A percentile compares a stretch with the other conserved stretches of the same genome.
These are phyloP conservation scores for Coracias cyanogaster DNA, from an alignment of 2,797 vertebrate species.

Conservation along the genomic window DNA sequence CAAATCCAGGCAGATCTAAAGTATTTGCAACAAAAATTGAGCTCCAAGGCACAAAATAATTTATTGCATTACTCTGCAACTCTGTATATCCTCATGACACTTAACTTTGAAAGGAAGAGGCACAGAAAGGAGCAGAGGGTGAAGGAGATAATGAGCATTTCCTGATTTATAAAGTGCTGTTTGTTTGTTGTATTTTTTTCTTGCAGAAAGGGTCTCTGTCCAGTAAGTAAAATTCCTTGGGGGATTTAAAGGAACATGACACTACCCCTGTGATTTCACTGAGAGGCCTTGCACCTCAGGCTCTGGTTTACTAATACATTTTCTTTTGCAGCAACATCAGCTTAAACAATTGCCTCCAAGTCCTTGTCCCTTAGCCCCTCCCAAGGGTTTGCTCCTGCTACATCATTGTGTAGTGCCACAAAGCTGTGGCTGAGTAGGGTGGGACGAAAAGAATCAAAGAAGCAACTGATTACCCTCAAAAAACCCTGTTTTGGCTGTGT, in stretches of 20 bases:
- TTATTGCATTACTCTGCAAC: neutral
- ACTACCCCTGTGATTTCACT: neutral
- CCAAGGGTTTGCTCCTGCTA: neutral
- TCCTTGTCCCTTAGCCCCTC: neutral
- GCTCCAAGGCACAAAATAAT: neutral
- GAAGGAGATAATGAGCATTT: constrained; percentile 5
- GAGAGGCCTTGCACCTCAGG: neutral
- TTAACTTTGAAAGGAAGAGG: neutral
- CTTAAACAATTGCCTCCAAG: neutral
- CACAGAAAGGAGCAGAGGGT: neutral
- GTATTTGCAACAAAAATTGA: constrained; percentile 9
- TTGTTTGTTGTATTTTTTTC: neutral
- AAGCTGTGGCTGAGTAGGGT: neutral
- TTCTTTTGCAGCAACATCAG: neutral
- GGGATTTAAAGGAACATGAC: constrained; percentile 39
- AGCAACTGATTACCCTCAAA: neutral
- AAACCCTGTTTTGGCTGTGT: neutral
- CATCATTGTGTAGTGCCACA: neutral
- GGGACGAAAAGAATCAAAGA: neutral
- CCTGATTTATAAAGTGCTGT: constrained; percentile 8
- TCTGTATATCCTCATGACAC: neutral
- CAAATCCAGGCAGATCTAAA: neutral
- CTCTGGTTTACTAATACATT: neutral
- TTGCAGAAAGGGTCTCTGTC: constrained; percentile 2
- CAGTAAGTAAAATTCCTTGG: constrained; percentile 23